Conservation (phyloP, 2,888 invertebrate genomes). For the Priocnemis perturbator region DNA sequence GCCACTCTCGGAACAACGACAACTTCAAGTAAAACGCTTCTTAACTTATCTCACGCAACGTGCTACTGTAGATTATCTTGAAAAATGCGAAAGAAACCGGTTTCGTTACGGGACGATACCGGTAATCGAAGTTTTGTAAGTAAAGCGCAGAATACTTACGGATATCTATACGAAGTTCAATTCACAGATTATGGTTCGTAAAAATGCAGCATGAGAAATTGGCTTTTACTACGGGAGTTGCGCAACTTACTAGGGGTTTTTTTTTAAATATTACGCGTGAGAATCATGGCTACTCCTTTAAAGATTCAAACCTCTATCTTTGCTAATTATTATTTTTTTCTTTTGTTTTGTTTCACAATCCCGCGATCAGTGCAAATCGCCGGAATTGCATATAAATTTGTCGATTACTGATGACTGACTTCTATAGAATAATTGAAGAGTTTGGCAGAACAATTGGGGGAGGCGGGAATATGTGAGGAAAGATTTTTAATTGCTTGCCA, state of each 20-base stretch:
- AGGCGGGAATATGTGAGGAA: constrained; percentile 1
- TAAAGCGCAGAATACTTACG: constrained; percentile 35
- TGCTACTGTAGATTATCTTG: constrained; percentile 30
- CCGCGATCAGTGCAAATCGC: constrained; percentile 39
- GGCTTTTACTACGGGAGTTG: constrained; percentile 17
- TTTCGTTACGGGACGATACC: constrained; percentile 17
- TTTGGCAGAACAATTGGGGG: constrained; percentile 17
- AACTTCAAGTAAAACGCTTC: no score
- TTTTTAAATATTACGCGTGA: constrained; percentile 25
- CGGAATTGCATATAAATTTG: constrained; percentile 33
- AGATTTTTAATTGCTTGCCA: constrained; percentile 64
- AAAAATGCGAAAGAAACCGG: constrained; percentile 33
- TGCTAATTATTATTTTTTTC: not conserved
- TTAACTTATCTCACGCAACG: constrained; percentile 30
- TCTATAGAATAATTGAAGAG: constrained; percentile 24
- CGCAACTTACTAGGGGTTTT: constrained; percentile 39
- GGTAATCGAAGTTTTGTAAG: constrained; percentile 27
- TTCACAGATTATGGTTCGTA: constrained; percentile 25
- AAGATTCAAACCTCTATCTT: constrained; percentile 25
- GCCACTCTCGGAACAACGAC: no score
- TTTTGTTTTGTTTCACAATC: constrained; percentile 28
- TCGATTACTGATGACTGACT: constrained; percentile 19
- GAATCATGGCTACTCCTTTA: constrained; percentile 17
- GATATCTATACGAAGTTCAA: constrained; percentile 27
- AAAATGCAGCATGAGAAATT: constrained; percentile 15